Conservation (phyloP, 2,888 invertebrate genomes). For the Drosophila greeni region DNA sequence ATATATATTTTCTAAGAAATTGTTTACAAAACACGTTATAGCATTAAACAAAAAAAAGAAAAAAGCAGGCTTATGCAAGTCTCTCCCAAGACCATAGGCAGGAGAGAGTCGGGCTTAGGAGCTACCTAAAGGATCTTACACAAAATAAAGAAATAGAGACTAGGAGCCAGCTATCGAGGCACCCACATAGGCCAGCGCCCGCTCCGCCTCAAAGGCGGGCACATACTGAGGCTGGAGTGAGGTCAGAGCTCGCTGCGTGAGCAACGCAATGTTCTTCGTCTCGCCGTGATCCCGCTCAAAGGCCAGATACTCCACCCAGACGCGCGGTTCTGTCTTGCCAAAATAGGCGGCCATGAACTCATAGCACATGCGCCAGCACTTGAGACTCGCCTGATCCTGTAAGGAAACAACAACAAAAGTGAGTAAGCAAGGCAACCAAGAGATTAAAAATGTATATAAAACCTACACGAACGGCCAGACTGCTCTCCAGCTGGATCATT, state of each 20-base stretch:
- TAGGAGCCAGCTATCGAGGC: slow-evolving; percentile 39
- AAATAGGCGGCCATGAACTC: slow-evolving; percentile 84
- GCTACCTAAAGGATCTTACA: slow-evolving; percentile 1
- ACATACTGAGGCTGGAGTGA: slow-evolving; percentile 79
- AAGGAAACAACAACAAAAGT: not conserved
- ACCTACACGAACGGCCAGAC: slow-evolving; percentile 45
- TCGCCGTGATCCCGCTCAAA: slow-evolving; percentile 85
- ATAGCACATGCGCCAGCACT: slow-evolving; percentile 82
- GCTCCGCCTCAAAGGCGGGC: slow-evolving; percentile 54
- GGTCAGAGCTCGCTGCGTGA: slow-evolving; percentile 83
- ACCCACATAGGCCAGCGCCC: slow-evolving; percentile 53
- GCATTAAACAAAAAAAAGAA: not conserved
- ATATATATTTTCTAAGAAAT: slow-evolving; percentile 13
- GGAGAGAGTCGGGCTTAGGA: slow-evolving; percentile 14
- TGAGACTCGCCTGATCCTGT: slow-evolving; percentile 77
- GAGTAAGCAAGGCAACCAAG: too few species aligned
- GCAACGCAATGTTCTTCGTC: slow-evolving; percentile 80
- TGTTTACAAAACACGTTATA: slow-evolving; percentile 4
- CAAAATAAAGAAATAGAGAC: not conserved
- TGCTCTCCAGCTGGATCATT: slow-evolving; percentile 81
- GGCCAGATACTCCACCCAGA: slow-evolving; percentile 87
- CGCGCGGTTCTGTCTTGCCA: slow-evolving; percentile 82
- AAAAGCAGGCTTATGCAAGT: not conserved
- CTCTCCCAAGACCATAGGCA: slow-evolving; percentile 2
- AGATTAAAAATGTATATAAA: slow-evolving; percentile 77